Evolutionary conservation across 2,113 vertebrate genomes (phyloP), one percentile per base, ranked within the genome.

Genomic region (Oncorhynchus kisutch): DNA sequence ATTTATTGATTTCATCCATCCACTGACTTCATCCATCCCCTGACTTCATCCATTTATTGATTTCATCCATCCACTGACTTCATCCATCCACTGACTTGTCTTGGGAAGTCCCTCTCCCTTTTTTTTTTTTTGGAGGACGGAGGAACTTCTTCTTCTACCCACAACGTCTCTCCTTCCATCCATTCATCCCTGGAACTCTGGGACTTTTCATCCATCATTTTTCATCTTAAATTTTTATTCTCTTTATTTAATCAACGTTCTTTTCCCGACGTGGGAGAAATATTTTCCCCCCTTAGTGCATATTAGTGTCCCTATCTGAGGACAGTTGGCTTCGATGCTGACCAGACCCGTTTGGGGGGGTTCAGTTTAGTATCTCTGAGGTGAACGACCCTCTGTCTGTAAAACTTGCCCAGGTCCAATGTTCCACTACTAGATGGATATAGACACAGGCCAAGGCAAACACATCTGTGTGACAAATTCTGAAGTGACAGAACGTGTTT

Each of bases 371-470:
- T 18, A 39, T 27, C 16, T 71, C 69, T 62, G 67, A 65, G 31
- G n/a, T 48, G 51, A 70, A 84, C 79, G 71, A 65, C 84, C 81
- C 54, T 16, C 18, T 73, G 69, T 78, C 20, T 25, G 12, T 74
- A 64, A 29, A 5, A 22, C 72, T 34, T n/a, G 16, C 34, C 4
- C 12, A 54, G 67, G 51, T 51, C 64, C 31, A 49, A 76, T 67
- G 74, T 78, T 71, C 76, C 62, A 73, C 69, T 54, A 54, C 16
- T 18, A 54, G 45, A 0, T 25, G 14, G 16, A 73, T 31, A 70
- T 29, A 18, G 48, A 80, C 65, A 64, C 48, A 67, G 12, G 29
- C 45, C 59, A 11, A 22, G 24, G 49, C 49, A 54, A 54, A 31
- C 29, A 24, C 24, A 20, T 48, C 3, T 22, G 31, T 71, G 59